Conservation (phyloP, 2,797 vertebrate genomes). For the Fratercula arctica region DNA sequence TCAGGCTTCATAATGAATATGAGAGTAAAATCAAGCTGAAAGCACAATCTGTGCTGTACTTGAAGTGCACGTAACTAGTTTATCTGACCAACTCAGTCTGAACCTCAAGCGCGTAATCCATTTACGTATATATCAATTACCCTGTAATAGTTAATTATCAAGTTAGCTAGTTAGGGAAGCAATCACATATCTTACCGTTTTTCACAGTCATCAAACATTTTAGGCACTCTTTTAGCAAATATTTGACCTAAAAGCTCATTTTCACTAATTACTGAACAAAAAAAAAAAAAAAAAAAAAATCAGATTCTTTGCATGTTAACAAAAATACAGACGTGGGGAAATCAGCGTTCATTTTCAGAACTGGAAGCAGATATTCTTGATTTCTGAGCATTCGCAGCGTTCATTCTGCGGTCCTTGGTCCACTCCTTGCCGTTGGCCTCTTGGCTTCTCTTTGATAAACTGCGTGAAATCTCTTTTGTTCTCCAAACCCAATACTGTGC, state of each 20-base stretch:
- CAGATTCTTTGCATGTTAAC: background rate
- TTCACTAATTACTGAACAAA: background rate
- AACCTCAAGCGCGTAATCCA: background rate
- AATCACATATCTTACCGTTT: background rate
- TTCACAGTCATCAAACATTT: background rate
- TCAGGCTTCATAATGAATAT: background rate
- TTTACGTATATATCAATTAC: background rate
- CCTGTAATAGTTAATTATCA: background rate
- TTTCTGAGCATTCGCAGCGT: background rate
- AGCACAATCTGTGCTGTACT: background rate
- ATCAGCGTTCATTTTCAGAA: fast-evolving
- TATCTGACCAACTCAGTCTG: background rate
- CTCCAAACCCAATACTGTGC: background rate
- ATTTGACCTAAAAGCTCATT: background rate
- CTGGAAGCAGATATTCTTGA: background rate
- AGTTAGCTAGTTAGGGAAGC: background rate
- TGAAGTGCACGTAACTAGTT: background rate
- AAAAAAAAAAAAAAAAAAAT: background rate
- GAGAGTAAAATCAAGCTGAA: background rate
- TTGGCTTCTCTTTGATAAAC: background rate
- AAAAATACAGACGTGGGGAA: background rate
- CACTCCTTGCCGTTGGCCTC: fast-evolving
- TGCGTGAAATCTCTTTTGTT: fast-evolving
- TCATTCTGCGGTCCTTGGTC: background rate
- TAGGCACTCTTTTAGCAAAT: background rate